These are phyloP conservation scores for Gortyna flavago DNA, from an alignment of 2,888 invertebrate species.

Conservation along the genomic window DNA sequence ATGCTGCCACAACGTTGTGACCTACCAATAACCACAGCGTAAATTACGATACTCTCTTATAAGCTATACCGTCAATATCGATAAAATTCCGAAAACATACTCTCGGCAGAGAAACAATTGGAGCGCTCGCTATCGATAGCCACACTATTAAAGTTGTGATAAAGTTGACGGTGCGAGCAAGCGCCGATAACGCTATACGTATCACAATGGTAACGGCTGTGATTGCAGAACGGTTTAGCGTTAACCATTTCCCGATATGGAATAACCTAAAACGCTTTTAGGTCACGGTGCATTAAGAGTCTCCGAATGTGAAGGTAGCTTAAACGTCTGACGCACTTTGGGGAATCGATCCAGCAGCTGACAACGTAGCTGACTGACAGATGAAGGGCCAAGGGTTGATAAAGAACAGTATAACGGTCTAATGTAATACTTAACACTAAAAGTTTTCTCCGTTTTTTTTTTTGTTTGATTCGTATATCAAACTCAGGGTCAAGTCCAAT, in stretches of 20 bases:
- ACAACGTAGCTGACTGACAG: background rate
- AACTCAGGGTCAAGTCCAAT: background rate
- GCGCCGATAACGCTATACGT: constrained; percentile 32
- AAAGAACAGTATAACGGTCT: background rate
- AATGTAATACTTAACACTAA: background rate
- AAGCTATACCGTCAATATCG: constrained; percentile 15
- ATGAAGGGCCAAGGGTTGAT: too few relatives aligned
- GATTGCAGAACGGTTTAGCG: constrained; percentile 18
- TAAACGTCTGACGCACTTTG: background rate
- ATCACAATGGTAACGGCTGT: constrained; percentile 14
- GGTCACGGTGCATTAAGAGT: background rate
- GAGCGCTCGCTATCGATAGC: constrained; percentile 43
- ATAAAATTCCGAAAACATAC: constrained; percentile 40
- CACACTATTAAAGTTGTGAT: constrained; percentile 59
- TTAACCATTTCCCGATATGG: constrained; percentile 28
- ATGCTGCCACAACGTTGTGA: background rate
- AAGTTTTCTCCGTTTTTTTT: background rate
- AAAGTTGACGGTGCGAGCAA: constrained; percentile 33
- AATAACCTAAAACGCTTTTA: constrained; percentile 31
- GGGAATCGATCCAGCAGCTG: background rate
- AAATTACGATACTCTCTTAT: constrained; percentile 14
- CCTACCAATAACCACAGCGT: background rate
- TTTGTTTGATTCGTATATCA: background rate
- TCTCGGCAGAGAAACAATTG: constrained; percentile 56
- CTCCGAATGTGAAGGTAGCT: background rate